Base-by-base conservation (phyloP, 1,140 invertebrate genomes). In the Danaus melanippus region DNA sequence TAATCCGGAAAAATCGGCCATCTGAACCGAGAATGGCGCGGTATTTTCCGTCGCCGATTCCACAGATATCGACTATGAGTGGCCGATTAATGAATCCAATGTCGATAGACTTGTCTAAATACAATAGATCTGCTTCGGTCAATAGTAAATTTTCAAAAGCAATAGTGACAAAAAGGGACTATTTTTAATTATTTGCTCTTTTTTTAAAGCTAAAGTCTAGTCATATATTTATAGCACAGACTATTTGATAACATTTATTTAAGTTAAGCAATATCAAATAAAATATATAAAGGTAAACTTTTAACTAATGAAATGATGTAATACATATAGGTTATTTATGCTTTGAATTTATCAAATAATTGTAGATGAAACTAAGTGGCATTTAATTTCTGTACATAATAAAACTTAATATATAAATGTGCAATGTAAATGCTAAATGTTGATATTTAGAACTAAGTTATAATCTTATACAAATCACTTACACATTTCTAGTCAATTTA, bases 11-110 rank as follows among this genome's bases (percentile, higher is more conserved):
- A 87, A 85, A 53, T 70, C 80, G 72, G 74, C 80, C 64, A 85
- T 86, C 80, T 86, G 84, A 86, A 85, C 77, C 81, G 84, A 84
- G 60, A 69, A 55, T 69, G 81, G 84, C 84, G 84, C 84, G 81
- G 84, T 84, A 42, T 84, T 86, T 68, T 86, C 81, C 84, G 79
- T 84, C 81, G 84, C 81, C 81, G 79, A 86, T 61, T 68, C 78
- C 53, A 67, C 79, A 46, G 77, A 82, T 52, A 75, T 80, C 63
- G 79, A 83, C 62, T 83, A 77, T 70, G 80, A 84, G 57, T 86
- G 83, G 83, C 53, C 71, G 46, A 67, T 73, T 42, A 75, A 69
- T 39, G 72, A 73, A 57, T 67, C 77, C 12, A 80, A 74, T 50
- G 72, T 83, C 56, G 83, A 86, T 67, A 73, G 83, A 56, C 79